phyloP scores from a whole-genome alignment of 1,140 invertebrate species.

The Battus philenor region DNA sequence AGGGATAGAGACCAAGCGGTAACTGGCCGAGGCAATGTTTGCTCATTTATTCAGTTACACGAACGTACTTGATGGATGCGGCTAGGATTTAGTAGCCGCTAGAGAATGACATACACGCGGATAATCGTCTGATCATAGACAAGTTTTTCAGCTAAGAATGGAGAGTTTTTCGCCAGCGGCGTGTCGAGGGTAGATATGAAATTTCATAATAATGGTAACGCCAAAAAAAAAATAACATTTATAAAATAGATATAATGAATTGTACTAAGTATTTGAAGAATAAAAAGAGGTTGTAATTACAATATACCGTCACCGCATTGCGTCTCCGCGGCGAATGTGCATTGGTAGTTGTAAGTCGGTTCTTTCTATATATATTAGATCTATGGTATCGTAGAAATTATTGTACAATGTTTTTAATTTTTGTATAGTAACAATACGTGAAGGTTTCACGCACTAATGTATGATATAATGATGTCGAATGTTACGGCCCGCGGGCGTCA shows the following conservation, averaged over 20 bases:
- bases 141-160: conserved; percentile 27
- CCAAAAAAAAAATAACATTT: conserved; percentile 14
- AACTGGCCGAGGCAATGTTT: conserved; percentile 28
- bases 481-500: conserved; percentile 46
- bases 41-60: conserved; percentile 32
- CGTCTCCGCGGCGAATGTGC: conserved; percentile 46
- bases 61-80: conserved; percentile 3
- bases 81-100: conserved; percentile 3
- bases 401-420: conserved; percentile 73
- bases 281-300: conserved; percentile 72
- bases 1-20: conserved; percentile 25
- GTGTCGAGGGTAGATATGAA: neutral
- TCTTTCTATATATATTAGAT: conserved; percentile 70
- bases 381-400: conserved; percentile 69
- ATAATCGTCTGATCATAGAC: neutral
- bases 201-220: neutral
- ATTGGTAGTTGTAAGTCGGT: conserved; percentile 68
- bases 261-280: conserved; percentile 59
- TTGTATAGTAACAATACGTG: conserved; percentile 68
- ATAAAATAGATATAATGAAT: conserved; percentile 62
- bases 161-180: no score
- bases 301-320: conserved; percentile 49
- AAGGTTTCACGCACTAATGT: conserved; percentile 47
- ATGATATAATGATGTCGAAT: conserved; percentile 60
- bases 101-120: neutral